Evolutionary conservation across 2,888 invertebrate species (phyloP), one percentile per base, ranked within the genome.

Genomic region (Lamproptera curius): DNA sequence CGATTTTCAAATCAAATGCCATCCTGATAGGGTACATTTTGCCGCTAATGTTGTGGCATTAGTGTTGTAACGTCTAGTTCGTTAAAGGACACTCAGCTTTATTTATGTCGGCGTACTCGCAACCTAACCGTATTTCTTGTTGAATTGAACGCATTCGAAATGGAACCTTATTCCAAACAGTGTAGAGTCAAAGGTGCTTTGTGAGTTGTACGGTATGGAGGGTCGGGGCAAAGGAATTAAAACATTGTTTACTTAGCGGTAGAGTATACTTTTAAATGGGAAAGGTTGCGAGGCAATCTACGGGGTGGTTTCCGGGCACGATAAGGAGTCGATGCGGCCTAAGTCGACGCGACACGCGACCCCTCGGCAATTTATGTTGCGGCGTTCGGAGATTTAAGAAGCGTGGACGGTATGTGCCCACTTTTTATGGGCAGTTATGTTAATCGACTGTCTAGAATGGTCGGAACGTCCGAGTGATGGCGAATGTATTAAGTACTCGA

Each of bases 61-160:
- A 80, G 78, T 75, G 76, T 74, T 72, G 69, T 75, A 70, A 77
- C 76, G 83, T 86, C 82, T 77, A 78, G 78, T 83, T 82, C 81
- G 85, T 83, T 86, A 85, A 84, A 84, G 84, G 86, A 87, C 82
- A 82, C 81, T 86, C 83, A 73, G 80, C 85, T 84, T 85, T 87
- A 87, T 86, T 84, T 81, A 84, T 82, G 85, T 81, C 78, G 80
- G 82, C 81, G 77, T 82, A 86, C 80, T 74, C 79, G 76, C 76
- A 83, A 77, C 75, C 80, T 83, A 83, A 73, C 78, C 77, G 80
- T 81, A 81, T 80, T 81, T 79, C 73, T 75, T 70, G 74, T 71
- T 57, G 65, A 68, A 65, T 65, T 66, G 62, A 58, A 63, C 41
- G 51, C 40, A 50, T 62, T 52, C 56, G 48, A 59, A 68, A 65